phyloP scores from a whole-genome alignment of 1,140 invertebrate genomes.

The Drosophila seguyi region DNA sequence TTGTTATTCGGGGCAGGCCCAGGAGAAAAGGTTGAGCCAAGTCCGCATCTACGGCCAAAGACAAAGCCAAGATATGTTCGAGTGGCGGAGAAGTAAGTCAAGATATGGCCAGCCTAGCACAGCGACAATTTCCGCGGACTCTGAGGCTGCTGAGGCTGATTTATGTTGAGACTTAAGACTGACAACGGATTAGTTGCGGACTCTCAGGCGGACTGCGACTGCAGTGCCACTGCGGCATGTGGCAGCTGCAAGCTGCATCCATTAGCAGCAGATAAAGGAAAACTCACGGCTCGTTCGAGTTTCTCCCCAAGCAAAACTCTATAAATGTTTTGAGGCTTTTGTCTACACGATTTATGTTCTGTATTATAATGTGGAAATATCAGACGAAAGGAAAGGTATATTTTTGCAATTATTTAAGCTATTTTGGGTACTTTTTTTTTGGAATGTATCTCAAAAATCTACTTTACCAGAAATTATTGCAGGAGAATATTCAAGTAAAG shows the following conservation, averaged over 20 bases:
- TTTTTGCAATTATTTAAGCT: not conserved
- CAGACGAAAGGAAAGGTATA: not conserved
- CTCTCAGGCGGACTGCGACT: slow-evolving; percentile 37
- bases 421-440: not conserved
- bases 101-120: slow-evolving; percentile 33
- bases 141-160: slow-evolving; percentile 64
- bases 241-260: slow-evolving; percentile 70
- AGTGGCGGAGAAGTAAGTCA: slow-evolving; percentile 42
- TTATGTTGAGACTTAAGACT: slow-evolving; percentile 71
- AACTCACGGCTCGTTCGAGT: slow-evolving; percentile 34
- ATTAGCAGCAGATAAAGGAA: slow-evolving; percentile 73
- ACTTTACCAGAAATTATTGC: too few species aligned
- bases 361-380: slow-evolving; percentile 15
- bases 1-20: slow-evolving; percentile 39
- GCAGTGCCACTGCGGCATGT: slow-evolving; percentile 35
- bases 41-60: slow-evolving; percentile 5
- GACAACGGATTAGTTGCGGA: slow-evolving; percentile 77
- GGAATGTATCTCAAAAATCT: too few species aligned
- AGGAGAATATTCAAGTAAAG: too few species aligned
- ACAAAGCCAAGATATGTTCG: slow-evolving; percentile 29
- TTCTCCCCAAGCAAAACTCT: slow-evolving; percentile 34
- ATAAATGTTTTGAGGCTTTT: slow-evolving; percentile 44
- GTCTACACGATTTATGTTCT: slow-evolving; percentile 30
- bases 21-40: slow-evolving; percentile 14
- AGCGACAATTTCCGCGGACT: slow-evolving; percentile 44